phyloP scores from a whole-genome alignment of 2,113 vertebrate genomes.

The Microtus montanus region DNA sequence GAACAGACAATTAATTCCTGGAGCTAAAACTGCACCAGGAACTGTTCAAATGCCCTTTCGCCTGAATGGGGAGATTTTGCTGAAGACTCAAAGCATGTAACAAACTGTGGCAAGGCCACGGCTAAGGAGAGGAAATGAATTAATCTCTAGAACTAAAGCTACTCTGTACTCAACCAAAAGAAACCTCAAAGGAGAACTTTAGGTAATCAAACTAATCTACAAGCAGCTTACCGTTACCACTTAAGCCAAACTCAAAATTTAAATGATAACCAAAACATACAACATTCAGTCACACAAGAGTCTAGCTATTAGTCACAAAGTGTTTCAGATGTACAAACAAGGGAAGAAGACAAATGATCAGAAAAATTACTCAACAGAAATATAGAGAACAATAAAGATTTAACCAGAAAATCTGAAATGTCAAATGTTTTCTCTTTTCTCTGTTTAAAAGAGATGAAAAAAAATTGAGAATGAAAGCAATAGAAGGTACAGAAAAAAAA shows the following conservation, averaged over 20 bases:
- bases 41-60: not conserved
- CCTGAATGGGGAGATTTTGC: not conserved
- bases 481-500: not conserved
- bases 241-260: slow-evolving; percentile 47
- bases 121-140: not conserved
- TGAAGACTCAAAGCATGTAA: not conserved
- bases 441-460: not conserved
- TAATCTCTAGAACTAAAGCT: slow-evolving; percentile 3
- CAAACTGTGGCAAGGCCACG: not conserved
- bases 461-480: slow-evolving; percentile 8
- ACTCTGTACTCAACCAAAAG: not conserved
- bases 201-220: not conserved
- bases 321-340: not conserved
- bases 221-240: not conserved
- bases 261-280: not conserved
- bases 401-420: not conserved
- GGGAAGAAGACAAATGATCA: not conserved
- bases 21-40: not conserved
- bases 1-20: not conserved
- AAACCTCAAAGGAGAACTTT: not conserved
- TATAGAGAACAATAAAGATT: not conserved
- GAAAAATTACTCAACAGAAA: not conserved
- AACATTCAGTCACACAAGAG: not conserved
- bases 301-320: not conserved
- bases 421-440: slow-evolving; percentile 26